Evolutionary conservation across 1,140 invertebrate genomes (phyloP).

Genomic region (Trichogramma pretiosum): DNA sequence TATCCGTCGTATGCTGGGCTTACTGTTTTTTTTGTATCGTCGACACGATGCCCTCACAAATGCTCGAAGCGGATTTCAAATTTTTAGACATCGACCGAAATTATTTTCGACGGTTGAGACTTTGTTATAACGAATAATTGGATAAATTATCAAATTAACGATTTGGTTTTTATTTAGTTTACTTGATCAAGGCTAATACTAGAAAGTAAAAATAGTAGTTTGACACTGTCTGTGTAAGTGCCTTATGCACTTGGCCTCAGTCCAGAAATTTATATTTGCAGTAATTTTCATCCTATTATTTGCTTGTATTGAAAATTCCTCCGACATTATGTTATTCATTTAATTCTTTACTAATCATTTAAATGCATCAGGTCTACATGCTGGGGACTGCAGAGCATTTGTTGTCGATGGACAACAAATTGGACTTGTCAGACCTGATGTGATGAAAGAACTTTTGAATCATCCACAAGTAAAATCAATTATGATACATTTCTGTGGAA

Average conservation of each 20-base stretch:
- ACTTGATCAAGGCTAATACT: slow-evolving; percentile 3
- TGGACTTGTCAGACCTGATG: slow-evolving; percentile 73
- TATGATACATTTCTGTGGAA: neutral
- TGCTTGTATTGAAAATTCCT: slow-evolving; percentile 4
- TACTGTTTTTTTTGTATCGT: too few relatives aligned
- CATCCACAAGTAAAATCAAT: slow-evolving; percentile 64
- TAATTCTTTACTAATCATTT: neutral
- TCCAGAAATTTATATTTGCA: slow-evolving; percentile 6
- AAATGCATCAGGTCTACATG: slow-evolving; percentile 53
- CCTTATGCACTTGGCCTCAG: neutral
- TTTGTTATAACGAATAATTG: too few relatives aligned
- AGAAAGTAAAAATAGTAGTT: slow-evolving; percentile 18
- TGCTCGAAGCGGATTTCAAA: too few relatives aligned
- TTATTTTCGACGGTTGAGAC: too few relatives aligned
- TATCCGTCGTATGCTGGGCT: too few relatives aligned
- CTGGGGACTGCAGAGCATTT: slow-evolving; percentile 74
- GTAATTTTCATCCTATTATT: slow-evolving; percentile 1
- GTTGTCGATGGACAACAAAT: slow-evolving; percentile 80
- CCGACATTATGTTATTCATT: neutral
- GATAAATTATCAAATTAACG: too few relatives aligned
- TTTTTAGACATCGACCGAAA: too few relatives aligned
- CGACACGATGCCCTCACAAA: too few relatives aligned
- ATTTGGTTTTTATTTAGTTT: too few relatives aligned
- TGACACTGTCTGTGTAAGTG: neutral
- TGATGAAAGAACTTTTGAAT: slow-evolving; percentile 66